A percentile compares a stretch with the other conserved stretches of the same genome.
Evolutionary conservation across 2,888 invertebrate species (phyloP).

Genomic region (Cephonodes hylas): DNA sequence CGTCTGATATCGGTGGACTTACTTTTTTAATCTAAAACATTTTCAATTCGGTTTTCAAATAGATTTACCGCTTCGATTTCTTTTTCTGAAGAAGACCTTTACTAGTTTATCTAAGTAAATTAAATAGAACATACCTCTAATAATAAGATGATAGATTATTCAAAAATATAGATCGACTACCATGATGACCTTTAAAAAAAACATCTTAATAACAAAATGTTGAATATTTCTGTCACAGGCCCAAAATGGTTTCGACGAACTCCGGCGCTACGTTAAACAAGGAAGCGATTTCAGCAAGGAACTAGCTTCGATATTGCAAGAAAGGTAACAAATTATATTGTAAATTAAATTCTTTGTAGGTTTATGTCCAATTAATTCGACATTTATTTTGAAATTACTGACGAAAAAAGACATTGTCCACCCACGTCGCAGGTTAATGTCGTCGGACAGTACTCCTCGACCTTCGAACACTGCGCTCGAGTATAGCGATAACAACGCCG

Average conservation of each 20-base stretch:
- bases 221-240: conserved; percentile 83
- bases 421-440: conserved; percentile 11
- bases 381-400: conserved; percentile 6
- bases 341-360: not conserved
- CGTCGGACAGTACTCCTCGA: conserved; percentile 16
- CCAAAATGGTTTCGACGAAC: conserved; percentile 96
- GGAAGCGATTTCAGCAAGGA: conserved; percentile 98
- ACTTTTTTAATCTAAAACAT: not conserved
- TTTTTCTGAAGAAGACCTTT: too few species aligned
- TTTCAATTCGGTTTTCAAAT: not conserved
- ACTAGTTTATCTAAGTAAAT: too few species aligned
- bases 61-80: too few species aligned
- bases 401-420: conserved; percentile 16
- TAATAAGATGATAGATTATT: too few species aligned
- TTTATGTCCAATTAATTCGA: not conserved
- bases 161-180: too few species aligned
- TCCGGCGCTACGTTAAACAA: conserved; percentile 95
- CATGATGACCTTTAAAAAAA: too few species aligned
- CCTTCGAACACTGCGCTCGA: conserved; percentile 20
- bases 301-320: conserved; percentile 92
- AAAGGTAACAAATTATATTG: conserved; percentile 84
- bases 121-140: too few species aligned
- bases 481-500: conserved; percentile 18
- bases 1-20: not conserved
- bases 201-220: not conserved